These are phyloP conservation scores for Ditylenchus weischeri DNA, from an alignment of 2,888 invertebrate genomes.

Conservation along the genomic window DNA sequence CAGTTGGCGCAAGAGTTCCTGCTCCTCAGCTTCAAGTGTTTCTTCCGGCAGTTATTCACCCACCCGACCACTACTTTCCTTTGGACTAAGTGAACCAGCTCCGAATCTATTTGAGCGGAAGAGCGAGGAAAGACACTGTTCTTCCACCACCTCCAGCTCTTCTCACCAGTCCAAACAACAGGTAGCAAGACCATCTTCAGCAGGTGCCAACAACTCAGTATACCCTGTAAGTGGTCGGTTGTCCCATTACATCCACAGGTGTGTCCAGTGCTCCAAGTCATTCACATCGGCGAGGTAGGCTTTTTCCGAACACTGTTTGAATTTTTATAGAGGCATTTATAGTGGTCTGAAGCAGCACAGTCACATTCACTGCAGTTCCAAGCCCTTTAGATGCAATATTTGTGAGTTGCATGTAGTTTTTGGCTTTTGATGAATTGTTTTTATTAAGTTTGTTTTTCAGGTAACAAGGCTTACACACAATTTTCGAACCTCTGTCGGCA, in stretches of 20 bases:
- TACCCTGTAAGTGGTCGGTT: neutral
- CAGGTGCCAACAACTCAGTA: neutral
- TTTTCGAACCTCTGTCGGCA: slow-evolving; percentile 99
- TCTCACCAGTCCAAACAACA: too few species aligned
- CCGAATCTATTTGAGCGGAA: too few species aligned
- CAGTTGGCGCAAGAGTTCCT: too few species aligned
- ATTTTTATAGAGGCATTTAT: slow-evolving; percentile 25
- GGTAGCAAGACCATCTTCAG: too few species aligned
- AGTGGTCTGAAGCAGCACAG: slow-evolving; percentile 98
- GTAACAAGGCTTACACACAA: slow-evolving; percentile 83
- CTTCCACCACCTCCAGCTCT: too few species aligned
- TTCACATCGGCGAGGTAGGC: slow-evolving; percentile 78
- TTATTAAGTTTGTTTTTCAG: neutral
- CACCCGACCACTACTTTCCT: too few species aligned
- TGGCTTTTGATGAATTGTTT: neutral
- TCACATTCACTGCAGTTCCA: slow-evolving; percentile 90
- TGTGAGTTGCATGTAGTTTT: slow-evolving; percentile 69
- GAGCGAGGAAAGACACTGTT: too few species aligned
- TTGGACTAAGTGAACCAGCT: too few species aligned
- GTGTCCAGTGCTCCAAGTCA: slow-evolving; percentile 96
- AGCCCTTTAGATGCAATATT: slow-evolving; percentile 77
- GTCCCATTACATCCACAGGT: slow-evolving; percentile 71
- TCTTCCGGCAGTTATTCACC: too few species aligned
- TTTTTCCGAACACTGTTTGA: neutral
- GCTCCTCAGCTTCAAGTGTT: too few species aligned